Evolutionary conservation across 92 coral and sea anemone genomes (phyloP), one percentile per base, ranked within the genome.

Genomic region (Zoanthus sansibaricus): DNA sequence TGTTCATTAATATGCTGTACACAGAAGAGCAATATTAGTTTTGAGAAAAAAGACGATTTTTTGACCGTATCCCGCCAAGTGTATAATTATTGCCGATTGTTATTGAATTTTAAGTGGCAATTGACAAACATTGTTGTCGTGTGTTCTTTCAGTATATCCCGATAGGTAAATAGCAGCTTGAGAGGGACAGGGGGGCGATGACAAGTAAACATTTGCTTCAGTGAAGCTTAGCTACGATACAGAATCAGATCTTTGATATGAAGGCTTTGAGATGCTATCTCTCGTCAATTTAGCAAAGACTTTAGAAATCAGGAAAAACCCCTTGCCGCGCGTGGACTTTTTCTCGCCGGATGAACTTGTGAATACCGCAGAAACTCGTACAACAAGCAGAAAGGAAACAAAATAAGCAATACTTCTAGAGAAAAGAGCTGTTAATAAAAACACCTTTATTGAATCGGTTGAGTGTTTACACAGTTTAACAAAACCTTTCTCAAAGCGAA

Each of bases 81-180:
- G 88, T 89, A 83, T 79, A 87, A 91, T 87, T 88, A 87, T 83
- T 87, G 72, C 64, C 88, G 47, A 68, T 82, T 69, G 82, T 88
- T 91, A 91, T 91, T 91, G 94, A 91, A 84, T 91, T 88, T 88
- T 91, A 88, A 91, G 87, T 88, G 89, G 88, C 91, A 88, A 83
- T 88, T 84, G 91, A 88, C 94, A 84, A 83, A 72, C 58, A 77
- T 82, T 44, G 76, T 10, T 62, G 44, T 78, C 82, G 90, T 79
- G 71, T 1, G 33, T 72, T 42, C 85, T 80, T 37, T 71, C 31
- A 30, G 77, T 77, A 70, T 62, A 18, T 58, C 72, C 86, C 56
- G 58, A 33, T 55, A 47, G 77, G 75, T 62, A 64, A 86, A 82
- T 20, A 74, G n/a, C 9, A 74, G n/a, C 9, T 62, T 62, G 1